Base-by-base conservation (phyloP, 2,113 vertebrate genomes). In the Eclectus roratus region DNA sequence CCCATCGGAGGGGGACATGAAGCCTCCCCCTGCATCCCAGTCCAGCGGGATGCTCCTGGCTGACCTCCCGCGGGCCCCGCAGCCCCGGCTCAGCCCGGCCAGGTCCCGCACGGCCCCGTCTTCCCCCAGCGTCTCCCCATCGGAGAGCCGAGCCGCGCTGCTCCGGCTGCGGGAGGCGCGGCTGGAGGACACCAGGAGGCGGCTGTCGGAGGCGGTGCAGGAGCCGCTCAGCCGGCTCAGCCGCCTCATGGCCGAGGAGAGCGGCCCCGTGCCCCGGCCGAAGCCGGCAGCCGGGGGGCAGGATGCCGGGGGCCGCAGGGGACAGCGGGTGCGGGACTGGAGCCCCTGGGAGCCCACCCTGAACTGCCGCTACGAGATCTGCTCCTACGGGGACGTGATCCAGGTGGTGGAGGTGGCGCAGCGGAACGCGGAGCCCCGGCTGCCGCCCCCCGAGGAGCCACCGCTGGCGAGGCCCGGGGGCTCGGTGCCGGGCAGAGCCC, bases 191-290 rank as follows among this genome's bases (percentile, higher is more conserved):
- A 99, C 98, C 31, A 96, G 97, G 61, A 96, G 97, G 70, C 97
- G 97, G 94, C 98, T 98, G 61, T 99, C 98, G 0, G 98, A 98
- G 93, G 98, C 98, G 52, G 97, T 98, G 97, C 97, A 98, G 94
- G 98, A 99, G 97, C 98, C 98, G 84, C 73, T 98, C 81, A 98
- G 92, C 91, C 98, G 99, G 96, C 98, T 99, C 52, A 99, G 98
- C 78, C 99, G 98, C 88, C 99, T 99, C 49, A 98, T 98, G 96
- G 97, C 98, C 14, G 99, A 99, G 52, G 99, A 99, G 55, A 98
- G 95, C 25, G 50, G 85, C 37, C 72, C 95, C 35, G 68, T 3
- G 17, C 63, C 97, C 50, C 91, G 95, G 63, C 58, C 10, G 1
- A 97, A 84, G 61, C 52, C 52, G 1, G 39, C 85, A 29, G 13